Conservation (phyloP, 2,797 vertebrate genomes). For the Bradypus variegatus region DNA sequence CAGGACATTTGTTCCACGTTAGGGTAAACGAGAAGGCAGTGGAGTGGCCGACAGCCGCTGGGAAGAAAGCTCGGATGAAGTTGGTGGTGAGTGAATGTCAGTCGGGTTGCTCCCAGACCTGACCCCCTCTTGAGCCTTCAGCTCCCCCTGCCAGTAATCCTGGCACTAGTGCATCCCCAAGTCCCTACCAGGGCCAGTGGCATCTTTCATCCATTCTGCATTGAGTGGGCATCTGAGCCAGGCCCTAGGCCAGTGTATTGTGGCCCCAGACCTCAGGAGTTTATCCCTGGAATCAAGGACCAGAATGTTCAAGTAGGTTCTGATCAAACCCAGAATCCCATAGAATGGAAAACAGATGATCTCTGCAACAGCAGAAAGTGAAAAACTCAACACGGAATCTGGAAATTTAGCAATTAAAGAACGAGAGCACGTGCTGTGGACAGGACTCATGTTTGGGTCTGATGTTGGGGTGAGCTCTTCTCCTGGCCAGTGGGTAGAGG, state of each 20-base stretch:
- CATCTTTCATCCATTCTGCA: neutral
- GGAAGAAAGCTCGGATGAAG: neutral
- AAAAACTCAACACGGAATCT: neutral
- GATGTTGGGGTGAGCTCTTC: neutral
- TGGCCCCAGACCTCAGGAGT: neutral
- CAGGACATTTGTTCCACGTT: slow-evolving; percentile 43
- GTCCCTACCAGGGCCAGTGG: neutral
- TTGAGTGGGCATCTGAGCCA: neutral
- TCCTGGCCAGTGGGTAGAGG: neutral
- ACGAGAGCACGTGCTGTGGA: neutral
- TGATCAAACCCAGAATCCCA: neutral
- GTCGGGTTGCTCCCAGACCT: neutral
- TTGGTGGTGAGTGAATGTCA: neutral
- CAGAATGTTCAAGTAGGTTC: neutral
- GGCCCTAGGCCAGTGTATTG: neutral
- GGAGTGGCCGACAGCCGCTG: slow-evolving; percentile 8
- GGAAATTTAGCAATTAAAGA: neutral
- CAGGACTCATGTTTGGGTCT: neutral
- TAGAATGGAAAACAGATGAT: neutral
- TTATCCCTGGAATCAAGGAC: neutral
- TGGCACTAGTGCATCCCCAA: neutral
- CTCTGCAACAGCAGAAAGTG: neutral
- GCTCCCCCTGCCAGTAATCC: neutral
- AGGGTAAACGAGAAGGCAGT: slow-evolving; percentile 2
- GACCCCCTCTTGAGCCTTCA: neutral